Conservation (phyloP, 1,140 invertebrate genomes). For the Muscidifurax raptorellus region DNA sequence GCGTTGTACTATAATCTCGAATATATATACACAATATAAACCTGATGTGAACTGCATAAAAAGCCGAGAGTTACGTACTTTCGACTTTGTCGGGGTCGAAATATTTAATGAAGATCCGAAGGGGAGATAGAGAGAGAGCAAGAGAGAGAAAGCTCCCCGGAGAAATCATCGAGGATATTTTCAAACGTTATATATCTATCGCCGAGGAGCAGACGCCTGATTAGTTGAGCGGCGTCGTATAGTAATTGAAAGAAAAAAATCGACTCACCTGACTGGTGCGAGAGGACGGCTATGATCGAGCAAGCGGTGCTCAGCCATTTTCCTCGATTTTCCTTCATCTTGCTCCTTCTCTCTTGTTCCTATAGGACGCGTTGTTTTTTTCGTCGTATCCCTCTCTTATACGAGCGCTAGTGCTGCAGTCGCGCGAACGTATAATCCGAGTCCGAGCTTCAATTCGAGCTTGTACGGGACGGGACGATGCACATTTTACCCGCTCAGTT, state of each 20-base stretch:
- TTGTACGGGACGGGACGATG: neutral
- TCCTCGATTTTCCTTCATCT: constrained; percentile 31
- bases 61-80: too few species aligned
- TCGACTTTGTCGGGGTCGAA: neutral
- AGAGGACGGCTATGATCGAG: constrained; percentile 48
- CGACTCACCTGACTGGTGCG: constrained; percentile 51
- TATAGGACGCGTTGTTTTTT: too few species aligned
- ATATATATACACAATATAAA: too few species aligned
- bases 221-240: neutral
- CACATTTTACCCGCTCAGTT: too few species aligned
- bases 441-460: neutral
- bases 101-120: neutral
- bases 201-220: neutral
- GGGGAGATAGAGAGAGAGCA: neutral
- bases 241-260: neutral
- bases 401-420: too few species aligned
- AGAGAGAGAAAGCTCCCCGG: neutral
- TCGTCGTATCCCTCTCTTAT: too few species aligned
- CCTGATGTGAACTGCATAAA: too few species aligned
- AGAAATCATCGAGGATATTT: neutral
- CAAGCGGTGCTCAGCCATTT: constrained; percentile 49
- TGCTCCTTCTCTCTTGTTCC: neutral
- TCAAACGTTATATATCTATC: neutral
- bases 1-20: too few species aligned
- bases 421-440: too few species aligned